Conservation (phyloP, 2,113 vertebrate species). For the Rhinoderma darwinii region DNA sequence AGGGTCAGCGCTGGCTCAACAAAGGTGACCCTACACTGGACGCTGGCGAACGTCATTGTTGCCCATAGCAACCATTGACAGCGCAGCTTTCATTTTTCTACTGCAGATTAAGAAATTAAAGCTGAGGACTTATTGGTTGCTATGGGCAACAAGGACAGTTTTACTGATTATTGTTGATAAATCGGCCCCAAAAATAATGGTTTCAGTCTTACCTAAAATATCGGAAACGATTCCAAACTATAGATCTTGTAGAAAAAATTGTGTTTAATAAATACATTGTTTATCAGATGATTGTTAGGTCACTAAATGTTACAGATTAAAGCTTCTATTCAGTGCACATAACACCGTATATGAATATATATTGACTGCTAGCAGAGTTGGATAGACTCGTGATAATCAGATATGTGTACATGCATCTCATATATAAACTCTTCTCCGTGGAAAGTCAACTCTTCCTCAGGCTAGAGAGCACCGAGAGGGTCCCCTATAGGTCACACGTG, state of each 20-base stretch:
- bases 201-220: too few species aligned
- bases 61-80: too few species aligned
- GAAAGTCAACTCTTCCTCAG: background rate
- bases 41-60: too few species aligned
- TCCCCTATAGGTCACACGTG: conserved; percentile 11
- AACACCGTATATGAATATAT: background rate
- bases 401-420: background rate
- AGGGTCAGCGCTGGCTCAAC: too few species aligned
- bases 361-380: background rate
- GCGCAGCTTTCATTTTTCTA: too few species aligned
- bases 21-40: too few species aligned
- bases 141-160: too few species aligned
- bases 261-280: background rate
- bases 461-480: background rate
- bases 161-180: too few species aligned
- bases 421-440: background rate
- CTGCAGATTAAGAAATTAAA: too few species aligned
- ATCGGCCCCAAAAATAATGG: too few species aligned
- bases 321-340: background rate
- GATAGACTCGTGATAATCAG: background rate
- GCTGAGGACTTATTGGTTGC: too few species aligned
- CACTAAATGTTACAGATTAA: background rate
- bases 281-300: background rate
- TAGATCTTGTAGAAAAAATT: background rate
- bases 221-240: background rate